Conservation (phyloP, 2,113 vertebrate species). For the Myanophis thanlyinensis region DNA sequence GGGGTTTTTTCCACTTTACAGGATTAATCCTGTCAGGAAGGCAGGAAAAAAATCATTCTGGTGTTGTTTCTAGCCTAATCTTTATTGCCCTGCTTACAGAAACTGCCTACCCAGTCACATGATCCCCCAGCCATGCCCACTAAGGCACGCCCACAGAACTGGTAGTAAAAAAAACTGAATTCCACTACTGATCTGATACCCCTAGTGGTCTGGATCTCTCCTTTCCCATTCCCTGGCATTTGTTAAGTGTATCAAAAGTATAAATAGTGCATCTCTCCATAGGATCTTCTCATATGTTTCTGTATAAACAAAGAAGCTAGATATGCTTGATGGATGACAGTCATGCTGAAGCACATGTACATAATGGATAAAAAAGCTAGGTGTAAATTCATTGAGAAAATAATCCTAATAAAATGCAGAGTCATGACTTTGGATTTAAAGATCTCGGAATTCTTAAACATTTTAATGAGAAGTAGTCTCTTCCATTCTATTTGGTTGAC, state of each 20-base stretch:
- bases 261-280: background rate
- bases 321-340: background rate
- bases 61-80: no score
- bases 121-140: no score
- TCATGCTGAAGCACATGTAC: background rate
- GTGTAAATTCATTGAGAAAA: background rate
- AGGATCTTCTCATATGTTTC: no score
- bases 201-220: background rate
- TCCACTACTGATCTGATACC: background rate
- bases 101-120: no score
- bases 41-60: no score
- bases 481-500: background rate
- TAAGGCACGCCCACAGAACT: no score
- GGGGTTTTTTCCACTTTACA: no score
- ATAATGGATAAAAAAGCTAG: background rate
- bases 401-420: background rate
- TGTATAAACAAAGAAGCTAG: background rate
- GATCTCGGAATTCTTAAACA: background rate
- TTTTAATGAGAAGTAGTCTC: slow-evolving; percentile 1
- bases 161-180: no score
- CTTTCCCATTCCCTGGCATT: background rate
- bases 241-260: background rate
- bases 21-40: no score
- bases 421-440: background rate
- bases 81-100: no score